Base-by-base conservation (phyloP, 2,797 vertebrate species). In the Anableps anableps region DNA sequence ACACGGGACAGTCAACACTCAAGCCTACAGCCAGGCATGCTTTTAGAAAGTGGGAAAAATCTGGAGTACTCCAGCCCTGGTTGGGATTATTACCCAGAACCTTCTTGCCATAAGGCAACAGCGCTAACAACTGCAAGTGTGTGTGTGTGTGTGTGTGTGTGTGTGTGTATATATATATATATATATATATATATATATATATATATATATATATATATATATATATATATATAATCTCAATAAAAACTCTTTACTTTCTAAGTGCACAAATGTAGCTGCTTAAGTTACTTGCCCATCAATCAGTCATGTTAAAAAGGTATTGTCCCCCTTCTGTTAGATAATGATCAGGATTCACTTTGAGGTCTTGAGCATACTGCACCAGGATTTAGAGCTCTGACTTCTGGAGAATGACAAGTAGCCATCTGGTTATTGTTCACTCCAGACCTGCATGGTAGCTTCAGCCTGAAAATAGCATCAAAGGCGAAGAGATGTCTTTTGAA, bases 381-480 rank as follows among this genome's bases (percentile, higher is more conserved):
- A 87, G 70, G 86, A 86, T 80, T 81, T 66, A 80, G 82, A 84
- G 82, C 72, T 85, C 60, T 34, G 43, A 79, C 86, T 86, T 55
- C 76, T 81, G 70, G 80, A 88, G 89, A 91, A 91, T 92, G 92
- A 92, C 92, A 92, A 92, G 78, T 85, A 86, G 89, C 92, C 90
- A 92, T 93, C 91, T 95, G 92, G 82, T 89, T 80, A 79, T 92
- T 87, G 77, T 88, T 84, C 72, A 90, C 88, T 79, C 76, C 85
- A 91, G 87, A 90, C 90, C 88, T 90, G 77, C 85, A 86, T 8
- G 34, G 83, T 70, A 83, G 80, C 80, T 83, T 74, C 85, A 80
- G 88, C 90, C 88, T 58, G 11, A 94, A n/a, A 95, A 95, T 93
- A 92, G 85, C 89, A 93, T 95, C 92, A 93, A 93, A 95, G 88